Evolutionary conservation across 2,113 vertebrate species (phyloP), one percentile per base, ranked within the genome.

Genomic region (Phoenicopterus ruber): DNA sequence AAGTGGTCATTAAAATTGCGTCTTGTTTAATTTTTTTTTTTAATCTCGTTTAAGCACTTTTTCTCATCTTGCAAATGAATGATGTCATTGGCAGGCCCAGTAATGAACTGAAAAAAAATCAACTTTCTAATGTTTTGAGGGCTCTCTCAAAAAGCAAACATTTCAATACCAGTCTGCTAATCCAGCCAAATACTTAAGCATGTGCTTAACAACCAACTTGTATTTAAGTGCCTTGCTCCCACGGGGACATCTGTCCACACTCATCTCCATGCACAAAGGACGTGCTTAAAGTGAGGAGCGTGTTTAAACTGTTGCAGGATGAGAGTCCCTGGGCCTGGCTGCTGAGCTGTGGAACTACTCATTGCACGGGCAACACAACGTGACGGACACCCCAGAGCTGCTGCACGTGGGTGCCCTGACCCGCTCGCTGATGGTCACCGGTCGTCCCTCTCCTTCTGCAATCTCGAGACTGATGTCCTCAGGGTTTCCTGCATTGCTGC

Each of bases 1-100:
- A 98, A 98, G 95, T 97, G 98, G 97, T 93, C 97, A 98, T 98
- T 98, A 98, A 98, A 98, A 98, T 55, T 97, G 97, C 42, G 70
- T 98, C 98, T 98, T 98, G 98, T 98, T 98, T 97, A 98, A 98
- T 98, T 96, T 94, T 86, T 97, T 96, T 98, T 97, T 97, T 96
- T 88, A 95, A 96, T 97, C 97, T 97, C 81, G 7, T 97, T 98
- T 97, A 97, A 98, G 98, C 86, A 87, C 97, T 97, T 98, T 97
- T 98, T 97, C 97, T 97, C 97, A 96, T 96, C 98, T 98, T 93
- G 96, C 96, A 98, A 98, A 98, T 13, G 82, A 93, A 98, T 98
- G 97, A 98, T 98, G 97, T 97, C 98, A 98, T 97, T 97, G 98
- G 96, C 93, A 97, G 97, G 95, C 95, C 54, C 95, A 91, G 97